phyloP scores from a whole-genome alignment of 2,888 invertebrate species.

The Eilema sororculum region DNA sequence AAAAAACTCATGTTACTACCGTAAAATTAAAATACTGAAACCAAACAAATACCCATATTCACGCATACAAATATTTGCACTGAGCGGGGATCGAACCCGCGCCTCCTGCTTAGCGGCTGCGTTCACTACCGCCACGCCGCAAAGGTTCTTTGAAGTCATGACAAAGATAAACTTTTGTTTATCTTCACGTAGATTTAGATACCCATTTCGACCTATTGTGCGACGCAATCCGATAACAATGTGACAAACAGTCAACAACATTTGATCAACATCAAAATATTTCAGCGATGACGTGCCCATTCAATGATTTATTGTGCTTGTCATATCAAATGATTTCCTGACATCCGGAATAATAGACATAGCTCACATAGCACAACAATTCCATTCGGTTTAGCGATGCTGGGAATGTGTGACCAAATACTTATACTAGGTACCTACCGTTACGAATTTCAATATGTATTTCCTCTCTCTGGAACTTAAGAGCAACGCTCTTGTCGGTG shows the following conservation, averaged over 20 bases:
- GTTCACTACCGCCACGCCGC: too few relatives aligned
- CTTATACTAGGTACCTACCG: neutral
- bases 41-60: too few relatives aligned
- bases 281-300: neutral
- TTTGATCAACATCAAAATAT: neutral
- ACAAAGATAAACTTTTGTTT: neutral
- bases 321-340: neutral
- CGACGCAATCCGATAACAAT: neutral
- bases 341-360: neutral
- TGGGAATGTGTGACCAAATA: neutral
- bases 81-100: too few relatives aligned
- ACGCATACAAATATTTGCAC: too few relatives aligned
- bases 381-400: neutral
- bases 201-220: neutral
- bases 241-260: neutral
- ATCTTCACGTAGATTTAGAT: neutral
- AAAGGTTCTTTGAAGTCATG: neutral
- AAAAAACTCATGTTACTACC: too few relatives aligned
- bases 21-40: too few relatives aligned
- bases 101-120: too few relatives aligned
- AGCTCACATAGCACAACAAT: too few relatives aligned
- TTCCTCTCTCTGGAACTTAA: too few relatives aligned
- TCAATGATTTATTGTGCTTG: neutral
- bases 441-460: too few relatives aligned
- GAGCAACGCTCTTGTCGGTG: too few relatives aligned